Evolutionary conservation across 2,113 vertebrate species (phyloP), one percentile per base, ranked within the genome.

Genomic region (Ptilonorhynchus violaceus): DNA sequence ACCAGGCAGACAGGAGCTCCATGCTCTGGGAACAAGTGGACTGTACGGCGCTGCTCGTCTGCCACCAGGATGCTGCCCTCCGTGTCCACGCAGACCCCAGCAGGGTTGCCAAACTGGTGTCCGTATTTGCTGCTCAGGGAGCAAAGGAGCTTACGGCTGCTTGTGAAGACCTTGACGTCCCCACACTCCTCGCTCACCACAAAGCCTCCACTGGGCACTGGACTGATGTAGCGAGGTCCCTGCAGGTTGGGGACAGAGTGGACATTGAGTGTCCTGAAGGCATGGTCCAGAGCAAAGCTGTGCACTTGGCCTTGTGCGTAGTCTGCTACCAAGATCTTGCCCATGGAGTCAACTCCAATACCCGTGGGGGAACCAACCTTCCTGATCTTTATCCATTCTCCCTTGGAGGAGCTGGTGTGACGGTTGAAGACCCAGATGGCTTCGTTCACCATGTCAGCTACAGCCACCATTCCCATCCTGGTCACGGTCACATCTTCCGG

Each of bases 401-500:
- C 92, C 35, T 91, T 94, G 63, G 97, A 95, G 41, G 60, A 88
- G 47, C n/a, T 55, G 63, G 70, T 70, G 37, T 94, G 95, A 52
- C 96, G 87, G 64, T 91, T 96, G 81, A 98, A 97, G 25, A 95
- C 50, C 25, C 35, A 77, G 79, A 98, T 31, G 20, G 92, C 92
- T 73, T 97, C 93, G 1, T 92, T 97, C 67, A 94, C 42, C 56
- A 98, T 80, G 72, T 98, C 96, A 0, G 97, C 97, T 58, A 97
- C 95, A 7, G 95, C 97, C 73, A 98, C 87, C 31, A 96, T 96
- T 74, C 96, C 98, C 1, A 37, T 73, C 10, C 85, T 89, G 10
- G 96, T 98, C 91, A 98, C 83, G 7, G 96, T 88, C 89, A 98
- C 93, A 5, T 98, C 97, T 84, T 98, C 98, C 0, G 97, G 97